Conservation (phyloP, 2,797 vertebrate species). For the Syndactyla subalaris region DNA sequence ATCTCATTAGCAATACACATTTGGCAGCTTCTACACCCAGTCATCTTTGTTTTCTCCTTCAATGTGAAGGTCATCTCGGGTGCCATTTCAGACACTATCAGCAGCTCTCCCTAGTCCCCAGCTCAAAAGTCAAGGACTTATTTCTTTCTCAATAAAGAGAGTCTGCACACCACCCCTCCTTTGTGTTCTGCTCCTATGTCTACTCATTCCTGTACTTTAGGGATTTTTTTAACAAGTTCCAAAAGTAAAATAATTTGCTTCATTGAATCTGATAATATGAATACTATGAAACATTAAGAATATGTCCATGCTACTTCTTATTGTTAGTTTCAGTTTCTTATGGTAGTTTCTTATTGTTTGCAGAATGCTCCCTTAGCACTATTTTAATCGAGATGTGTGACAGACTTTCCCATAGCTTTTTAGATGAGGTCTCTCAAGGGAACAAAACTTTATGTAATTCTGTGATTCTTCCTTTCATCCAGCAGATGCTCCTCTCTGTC, state of each 20-base stretch:
- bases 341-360: background rate
- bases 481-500: background rate
- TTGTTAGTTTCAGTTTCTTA: background rate
- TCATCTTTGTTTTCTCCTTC: background rate
- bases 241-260: background rate
- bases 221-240: background rate
- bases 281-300: background rate
- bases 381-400: background rate
- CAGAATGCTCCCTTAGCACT: background rate
- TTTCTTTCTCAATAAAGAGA: background rate
- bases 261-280: background rate
- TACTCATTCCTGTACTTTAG: background rate
- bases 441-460: background rate
- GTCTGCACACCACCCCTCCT: background rate
- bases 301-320: background rate
- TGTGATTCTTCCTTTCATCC: background rate
- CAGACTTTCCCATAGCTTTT: background rate
- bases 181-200: background rate
- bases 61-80: background rate
- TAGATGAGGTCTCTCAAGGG: background rate
- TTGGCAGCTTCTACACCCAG: background rate
- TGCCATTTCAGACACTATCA: background rate
- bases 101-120: background rate
- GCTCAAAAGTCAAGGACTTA: background rate
- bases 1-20: background rate